Evolutionary conservation across 2,888 invertebrate genomes (phyloP).

Genomic region (Melanostoma scalare): DNA sequence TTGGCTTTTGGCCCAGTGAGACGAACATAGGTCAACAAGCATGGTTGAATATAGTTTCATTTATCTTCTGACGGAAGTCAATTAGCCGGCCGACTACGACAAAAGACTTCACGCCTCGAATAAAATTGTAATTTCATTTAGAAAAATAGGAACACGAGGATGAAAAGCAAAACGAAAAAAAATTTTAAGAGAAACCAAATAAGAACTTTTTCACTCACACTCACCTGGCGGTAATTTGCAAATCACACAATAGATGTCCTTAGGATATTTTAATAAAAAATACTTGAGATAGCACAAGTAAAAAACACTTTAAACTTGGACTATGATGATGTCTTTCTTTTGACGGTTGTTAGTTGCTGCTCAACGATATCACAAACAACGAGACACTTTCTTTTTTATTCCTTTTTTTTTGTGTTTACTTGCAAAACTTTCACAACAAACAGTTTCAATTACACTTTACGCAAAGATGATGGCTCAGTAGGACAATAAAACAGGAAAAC

Average conservation of each 20-base stretch:
- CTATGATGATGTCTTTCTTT: no score
- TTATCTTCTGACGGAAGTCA: conserved; percentile 39
- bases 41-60: conserved; percentile 30
- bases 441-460: conserved; percentile 7
- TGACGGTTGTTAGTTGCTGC: background rate
- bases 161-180: no score
- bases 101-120: conserved; percentile 49
- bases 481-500: background rate
- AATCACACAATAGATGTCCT: background rate
- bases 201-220: background rate
- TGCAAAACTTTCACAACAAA: background rate
- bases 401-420: background rate
- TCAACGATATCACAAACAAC: background rate
- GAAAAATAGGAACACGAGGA: no score
- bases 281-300: background rate
- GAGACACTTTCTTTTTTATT: background rate
- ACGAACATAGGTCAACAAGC: conserved; percentile 32
- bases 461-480: background rate
- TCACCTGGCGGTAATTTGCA: conserved; percentile 9
- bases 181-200: background rate
- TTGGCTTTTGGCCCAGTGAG: background rate
- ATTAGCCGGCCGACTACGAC: conserved; percentile 46
- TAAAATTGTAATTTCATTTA: background rate
- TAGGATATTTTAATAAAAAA: background rate
- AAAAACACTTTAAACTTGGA: background rate